Evolutionary conservation across 2,888 invertebrate species (phyloP), one percentile per base, ranked within the genome.

Genomic region (Endomychus coccineus): DNA sequence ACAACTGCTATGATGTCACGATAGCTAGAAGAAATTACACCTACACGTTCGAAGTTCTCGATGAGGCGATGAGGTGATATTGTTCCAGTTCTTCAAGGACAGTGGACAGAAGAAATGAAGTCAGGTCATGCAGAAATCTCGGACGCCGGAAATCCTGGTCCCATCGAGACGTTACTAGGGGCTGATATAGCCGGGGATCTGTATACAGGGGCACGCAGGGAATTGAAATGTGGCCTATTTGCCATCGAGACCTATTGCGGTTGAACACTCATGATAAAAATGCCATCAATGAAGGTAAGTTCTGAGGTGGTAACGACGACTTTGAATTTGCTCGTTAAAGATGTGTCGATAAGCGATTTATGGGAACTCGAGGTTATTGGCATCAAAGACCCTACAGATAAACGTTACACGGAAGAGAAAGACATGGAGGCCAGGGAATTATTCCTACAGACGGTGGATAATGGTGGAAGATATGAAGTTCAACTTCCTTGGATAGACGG

Each of bases 281-380:
- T n/a, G n/a, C n/a, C n/a, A n/a, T n/a, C n/a, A n/a, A n/a, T n/a
- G n/a, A n/a, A n/a, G n/a, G n/a, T n/a, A n/a, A n/a, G n/a, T n/a
- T n/a, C n/a, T n/a, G n/a, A n/a, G n/a, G n/a, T n/a, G n/a, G n/a
- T n/a, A n/a, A 34, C 44, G 5, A 36, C 30, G 3, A 33, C 30
- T 16, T n/a, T 32, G 27, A 22, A 34, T 17, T 27, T 34, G 16
- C 31, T 33, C 12, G 32, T 17, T n/a, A n/a, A n/a, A n/a, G 42
- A 46, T 10, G 48, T 44, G 12, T 39, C 43, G 6, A 42, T 58
- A 3, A 43, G 50, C 1, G 46, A 55, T 17, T 41, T 61, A 24
- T 61, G 61, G 57, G 36, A 33, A 9, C 40, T 61, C 2, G 59
- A 60, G 16, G 43, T 46, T 4, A 24, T 58, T 2, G 59, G 58